A percentile compares a stretch with the other conserved stretches of the same genome.
Evolutionary conservation across 2,888 invertebrate genomes (phyloP).

Genomic region (Drosophila neonasuta): DNA sequence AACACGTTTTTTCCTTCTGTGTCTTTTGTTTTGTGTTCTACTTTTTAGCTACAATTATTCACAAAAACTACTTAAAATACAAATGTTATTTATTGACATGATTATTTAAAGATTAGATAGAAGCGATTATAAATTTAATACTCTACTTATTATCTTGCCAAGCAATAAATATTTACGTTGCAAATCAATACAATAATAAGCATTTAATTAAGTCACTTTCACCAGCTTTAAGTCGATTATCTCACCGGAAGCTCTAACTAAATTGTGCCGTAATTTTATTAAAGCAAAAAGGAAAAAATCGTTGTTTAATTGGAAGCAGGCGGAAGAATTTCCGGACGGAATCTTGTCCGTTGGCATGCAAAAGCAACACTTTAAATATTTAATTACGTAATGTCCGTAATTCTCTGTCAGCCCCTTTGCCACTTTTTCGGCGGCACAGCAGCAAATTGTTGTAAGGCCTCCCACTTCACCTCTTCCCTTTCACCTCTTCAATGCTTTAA

Average conservation of each 20-base stretch:
- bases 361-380: constrained; percentile 69
- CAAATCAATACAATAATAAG: background rate
- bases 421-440: constrained; percentile 30
- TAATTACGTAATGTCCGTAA: constrained; percentile 71
- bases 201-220: background rate
- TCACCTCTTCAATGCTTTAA: background rate
- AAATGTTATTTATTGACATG: too few relatives aligned
- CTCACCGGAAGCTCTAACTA: background rate
- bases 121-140: too few relatives aligned
- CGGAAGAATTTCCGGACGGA: constrained; percentile 38
- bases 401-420: constrained; percentile 51
- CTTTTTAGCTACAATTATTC: too few relatives aligned
- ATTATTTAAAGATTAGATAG: too few relatives aligned
- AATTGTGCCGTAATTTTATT: constrained; percentile 27
- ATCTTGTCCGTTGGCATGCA: constrained; percentile 36
- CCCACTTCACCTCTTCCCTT: background rate
- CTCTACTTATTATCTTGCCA: too few relatives aligned
- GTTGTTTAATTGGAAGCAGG: constrained; percentile 14
- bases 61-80: too few relatives aligned
- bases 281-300: constrained; percentile 25
- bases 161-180: background rate
- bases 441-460: constrained; percentile 55
- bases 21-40: too few relatives aligned
- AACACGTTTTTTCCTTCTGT: too few relatives aligned
- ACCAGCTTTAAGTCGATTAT: background rate